These are phyloP conservation scores for Hirtodrosophila trivittata DNA, from an alignment of 2,888 invertebrate genomes.

Conservation along the genomic window DNA sequence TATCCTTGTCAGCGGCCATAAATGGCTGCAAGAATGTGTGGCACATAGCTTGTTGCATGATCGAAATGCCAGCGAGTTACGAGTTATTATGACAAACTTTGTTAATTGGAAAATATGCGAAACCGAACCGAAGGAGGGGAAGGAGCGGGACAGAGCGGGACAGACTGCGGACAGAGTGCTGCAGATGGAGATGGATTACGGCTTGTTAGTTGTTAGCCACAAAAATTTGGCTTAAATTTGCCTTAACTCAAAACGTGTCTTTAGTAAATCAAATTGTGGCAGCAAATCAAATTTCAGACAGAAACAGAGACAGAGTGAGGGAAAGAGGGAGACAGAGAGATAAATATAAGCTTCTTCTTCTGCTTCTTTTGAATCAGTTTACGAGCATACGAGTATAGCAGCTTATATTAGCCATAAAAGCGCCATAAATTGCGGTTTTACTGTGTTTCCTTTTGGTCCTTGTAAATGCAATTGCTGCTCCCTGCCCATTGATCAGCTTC, in stretches of 20 bases:
- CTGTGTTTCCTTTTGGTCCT: conserved; percentile 4
- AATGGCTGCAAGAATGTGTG: conserved; percentile 67
- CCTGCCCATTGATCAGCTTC: conserved; percentile 19
- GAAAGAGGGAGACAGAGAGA: no score
- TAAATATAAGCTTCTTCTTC: background rate
- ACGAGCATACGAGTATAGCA: conserved; percentile 17
- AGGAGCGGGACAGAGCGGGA: background rate
- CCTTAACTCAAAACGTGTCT: conserved; percentile 25
- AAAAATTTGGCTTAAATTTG: conserved; percentile 19
- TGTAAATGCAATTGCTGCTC: conserved; percentile 47
- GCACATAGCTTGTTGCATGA: conserved; percentile 70
- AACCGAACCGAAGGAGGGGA: conserved; percentile 51
- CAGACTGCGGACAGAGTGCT: background rate
- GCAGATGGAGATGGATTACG: conserved; percentile 5
- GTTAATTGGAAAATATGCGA: conserved; percentile 75
- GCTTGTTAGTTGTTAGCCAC: conserved; percentile 30
- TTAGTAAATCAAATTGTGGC: conserved; percentile 36
- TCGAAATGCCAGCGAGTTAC: conserved; percentile 68
- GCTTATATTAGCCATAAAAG: conserved; percentile 56
- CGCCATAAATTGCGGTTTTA: conserved; percentile 50
- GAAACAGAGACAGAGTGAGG: no score
- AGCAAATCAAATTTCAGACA: conserved; percentile 31
- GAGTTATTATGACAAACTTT: conserved; percentile 78
- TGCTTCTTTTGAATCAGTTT: conserved; percentile 8
- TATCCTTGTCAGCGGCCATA: conserved; percentile 54